Evolutionary conservation across 2,113 vertebrate genomes (phyloP).

Genomic region (Lota lota): DNA sequence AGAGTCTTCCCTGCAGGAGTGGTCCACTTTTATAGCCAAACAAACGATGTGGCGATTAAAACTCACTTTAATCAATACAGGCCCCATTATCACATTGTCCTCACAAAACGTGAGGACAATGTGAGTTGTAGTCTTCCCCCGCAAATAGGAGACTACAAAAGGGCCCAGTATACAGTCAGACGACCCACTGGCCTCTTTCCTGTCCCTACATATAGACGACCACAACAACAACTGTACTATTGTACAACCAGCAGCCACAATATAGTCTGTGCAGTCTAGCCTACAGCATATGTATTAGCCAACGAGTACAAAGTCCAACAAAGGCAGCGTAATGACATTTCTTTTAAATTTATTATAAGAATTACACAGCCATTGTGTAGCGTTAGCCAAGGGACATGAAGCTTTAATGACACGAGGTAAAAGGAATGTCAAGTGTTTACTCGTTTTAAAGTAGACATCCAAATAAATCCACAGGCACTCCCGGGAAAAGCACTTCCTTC

Average conservation of each 20-base stretch:
- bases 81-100: no score
- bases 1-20: no score
- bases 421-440: conserved; percentile 54
- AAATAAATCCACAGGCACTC: conserved; percentile 56
- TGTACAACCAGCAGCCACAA: conserved; percentile 57
- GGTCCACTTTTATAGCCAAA: no score
- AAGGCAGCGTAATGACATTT: conserved; percentile 15
- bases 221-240: conserved; percentile 40
- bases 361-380: conserved; percentile 29
- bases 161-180: conserved; percentile 63
- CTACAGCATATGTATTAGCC: conserved; percentile 58
- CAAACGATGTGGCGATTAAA: no score
- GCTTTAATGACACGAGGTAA: conserved; percentile 52
- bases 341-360: no score
- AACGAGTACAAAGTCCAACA: conserved; percentile 34
- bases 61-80: no score
- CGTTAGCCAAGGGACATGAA: conserved; percentile 46
- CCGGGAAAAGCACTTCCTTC: conserved; percentile 36
- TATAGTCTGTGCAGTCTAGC: conserved; percentile 50
- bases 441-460: conserved; percentile 42
- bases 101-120: no score
- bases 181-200: conserved; percentile 59
- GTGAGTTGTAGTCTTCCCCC: no score
- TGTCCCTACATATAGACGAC: conserved; percentile 34
- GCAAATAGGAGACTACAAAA: conserved; percentile 48